phyloP scores from a whole-genome alignment of 2,888 invertebrate genomes.

The Reticulitermes lucifugus region DNA sequence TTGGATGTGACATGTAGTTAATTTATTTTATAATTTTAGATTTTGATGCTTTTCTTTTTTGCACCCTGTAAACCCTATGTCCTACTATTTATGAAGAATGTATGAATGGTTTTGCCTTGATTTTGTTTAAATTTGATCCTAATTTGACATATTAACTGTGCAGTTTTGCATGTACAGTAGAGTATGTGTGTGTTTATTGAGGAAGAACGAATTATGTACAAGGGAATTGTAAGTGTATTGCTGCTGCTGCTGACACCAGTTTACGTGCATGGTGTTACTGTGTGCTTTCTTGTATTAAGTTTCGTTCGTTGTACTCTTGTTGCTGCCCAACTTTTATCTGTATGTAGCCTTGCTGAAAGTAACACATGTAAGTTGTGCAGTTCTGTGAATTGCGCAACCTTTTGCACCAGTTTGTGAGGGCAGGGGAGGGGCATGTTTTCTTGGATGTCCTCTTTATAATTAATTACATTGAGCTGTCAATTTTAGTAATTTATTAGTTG shows the following conservation, averaged over 20 bases:
- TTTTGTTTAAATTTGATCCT: not conserved
- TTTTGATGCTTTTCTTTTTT: constrained; percentile 38
- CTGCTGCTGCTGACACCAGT: not conserved
- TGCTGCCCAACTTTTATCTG: not conserved
- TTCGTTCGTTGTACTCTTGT: not conserved
- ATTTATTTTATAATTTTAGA: constrained; percentile 49
- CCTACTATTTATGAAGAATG: constrained; percentile 13
- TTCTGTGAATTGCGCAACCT: not conserved
- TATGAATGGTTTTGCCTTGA: constrained; percentile 30
- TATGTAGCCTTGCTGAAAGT: not conserved
- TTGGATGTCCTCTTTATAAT: not conserved
- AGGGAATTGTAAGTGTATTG: not conserved
- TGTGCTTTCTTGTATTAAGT: not conserved
- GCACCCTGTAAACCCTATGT: not conserved
- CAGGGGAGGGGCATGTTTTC: not conserved
- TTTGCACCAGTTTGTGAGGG: not conserved
- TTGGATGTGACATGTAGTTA: constrained; percentile 51
- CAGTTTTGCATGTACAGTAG: not conserved
- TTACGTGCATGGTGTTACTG: not conserved
- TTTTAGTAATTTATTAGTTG: not conserved
- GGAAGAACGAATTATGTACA: not conserved
- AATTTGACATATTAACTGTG: not conserved
- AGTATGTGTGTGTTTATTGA: not conserved
- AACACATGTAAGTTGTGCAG: not conserved
- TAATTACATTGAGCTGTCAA: not conserved